phyloP scores from a whole-genome alignment of 2,797 vertebrate species.

The Anableps anableps region DNA sequence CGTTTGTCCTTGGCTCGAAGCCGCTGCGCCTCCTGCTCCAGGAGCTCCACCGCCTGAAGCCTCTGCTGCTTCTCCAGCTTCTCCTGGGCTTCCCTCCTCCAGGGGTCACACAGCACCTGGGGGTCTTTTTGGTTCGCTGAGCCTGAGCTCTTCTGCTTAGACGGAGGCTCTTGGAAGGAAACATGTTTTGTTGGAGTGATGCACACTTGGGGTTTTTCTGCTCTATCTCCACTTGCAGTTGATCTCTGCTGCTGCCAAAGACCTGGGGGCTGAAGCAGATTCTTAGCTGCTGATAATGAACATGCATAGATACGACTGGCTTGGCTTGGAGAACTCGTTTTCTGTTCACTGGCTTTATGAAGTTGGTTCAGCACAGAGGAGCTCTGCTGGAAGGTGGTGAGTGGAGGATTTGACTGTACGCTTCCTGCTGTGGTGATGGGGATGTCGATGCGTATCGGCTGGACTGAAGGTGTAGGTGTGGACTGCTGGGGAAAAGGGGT shows the following conservation, averaged over 20 bases:
- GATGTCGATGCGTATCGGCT: conserved; percentile 78
- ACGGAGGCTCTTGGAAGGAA: conserved; percentile 82
- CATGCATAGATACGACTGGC: conserved; percentile 22
- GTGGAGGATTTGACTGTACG: conserved; percentile 71
- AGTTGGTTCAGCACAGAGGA: conserved; percentile 71
- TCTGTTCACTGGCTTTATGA: conserved; percentile 68
- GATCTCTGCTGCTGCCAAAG: conserved; percentile 49
- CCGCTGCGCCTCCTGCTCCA: conserved; percentile 86
- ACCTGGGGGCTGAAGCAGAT: conserved; percentile 44
- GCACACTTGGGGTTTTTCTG: conserved; percentile 66
- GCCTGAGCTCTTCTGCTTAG: conserved; percentile 72
- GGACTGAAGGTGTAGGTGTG: conserved; percentile 58
- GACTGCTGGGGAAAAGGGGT: conserved; percentile 80
- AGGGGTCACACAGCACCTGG: conserved; percentile 79
- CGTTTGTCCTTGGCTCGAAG: conserved; percentile 84
- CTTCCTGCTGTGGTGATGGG: conserved; percentile 68
- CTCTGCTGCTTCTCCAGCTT: conserved; percentile 85
- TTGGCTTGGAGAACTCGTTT: conserved; percentile 18
- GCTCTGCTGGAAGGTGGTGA: conserved; percentile 78
- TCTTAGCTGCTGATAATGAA: conserved; percentile 48
- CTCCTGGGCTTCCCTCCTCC: conserved; percentile 89
- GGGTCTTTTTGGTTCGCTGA: conserved; percentile 64
- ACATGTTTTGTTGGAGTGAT: conserved; percentile 81
- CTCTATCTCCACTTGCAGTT: conserved; percentile 6
- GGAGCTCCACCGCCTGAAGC: conserved; percentile 84